These are phyloP conservation scores for Tetrao urogallus DNA, from an alignment of 2,113 vertebrate genomes.

Conservation along the genomic window DNA sequence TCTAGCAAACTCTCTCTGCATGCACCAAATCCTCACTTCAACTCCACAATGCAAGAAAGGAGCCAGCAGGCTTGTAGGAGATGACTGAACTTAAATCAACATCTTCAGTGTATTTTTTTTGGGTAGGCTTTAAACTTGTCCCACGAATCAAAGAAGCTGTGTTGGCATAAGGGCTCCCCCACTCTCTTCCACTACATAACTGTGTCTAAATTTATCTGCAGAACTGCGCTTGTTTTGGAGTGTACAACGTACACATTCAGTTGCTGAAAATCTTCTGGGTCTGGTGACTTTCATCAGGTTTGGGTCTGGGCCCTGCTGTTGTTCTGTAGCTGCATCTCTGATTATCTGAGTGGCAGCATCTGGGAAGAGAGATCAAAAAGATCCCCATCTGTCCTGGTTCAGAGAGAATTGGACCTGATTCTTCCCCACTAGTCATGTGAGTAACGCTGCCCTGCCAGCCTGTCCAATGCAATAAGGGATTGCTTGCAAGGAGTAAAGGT, in stretches of 20 bases:
- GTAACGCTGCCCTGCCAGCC: not conserved
- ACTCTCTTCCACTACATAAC: not conserved
- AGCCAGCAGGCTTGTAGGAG: slow-evolving; percentile 1
- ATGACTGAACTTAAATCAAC: not conserved
- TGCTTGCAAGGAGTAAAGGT: not conserved
- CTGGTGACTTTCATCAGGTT: not conserved
- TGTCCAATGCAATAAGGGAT: not conserved
- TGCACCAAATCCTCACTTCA: slow-evolving; percentile 17
- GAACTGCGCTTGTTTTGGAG: not conserved
- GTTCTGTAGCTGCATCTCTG: not conserved
- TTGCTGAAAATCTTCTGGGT: not conserved
- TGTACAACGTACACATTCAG: not conserved
- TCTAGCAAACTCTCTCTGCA: not conserved
- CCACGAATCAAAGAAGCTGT: not conserved
- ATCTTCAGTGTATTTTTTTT: not conserved
- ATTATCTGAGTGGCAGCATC: not conserved
- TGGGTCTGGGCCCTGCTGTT: not conserved
- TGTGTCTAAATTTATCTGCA: not conserved
- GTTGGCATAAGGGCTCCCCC: not conserved
- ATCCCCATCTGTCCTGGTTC: not conserved
- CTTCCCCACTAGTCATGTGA: not conserved
- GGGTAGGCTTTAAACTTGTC: not conserved
- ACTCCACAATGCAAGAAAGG: not conserved
- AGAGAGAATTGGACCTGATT: not conserved
- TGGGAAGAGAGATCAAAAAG: not conserved